Percentiles rank a stretch among this genome's conserved stretches.
Conservation (phyloP, 1,140 invertebrate genomes). For the Dendroctonus ponderosae region DNA sequence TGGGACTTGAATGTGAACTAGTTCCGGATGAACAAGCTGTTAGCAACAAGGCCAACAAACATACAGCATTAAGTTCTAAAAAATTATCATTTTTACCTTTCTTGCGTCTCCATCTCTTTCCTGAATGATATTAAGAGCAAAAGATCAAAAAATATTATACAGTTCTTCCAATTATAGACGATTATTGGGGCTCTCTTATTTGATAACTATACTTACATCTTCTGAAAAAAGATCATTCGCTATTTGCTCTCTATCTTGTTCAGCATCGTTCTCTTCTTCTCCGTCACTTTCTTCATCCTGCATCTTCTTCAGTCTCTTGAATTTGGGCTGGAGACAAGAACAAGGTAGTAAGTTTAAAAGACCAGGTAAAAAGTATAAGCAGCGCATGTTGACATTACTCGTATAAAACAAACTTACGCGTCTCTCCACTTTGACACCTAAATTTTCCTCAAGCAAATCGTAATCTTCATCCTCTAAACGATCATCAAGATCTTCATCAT, state of each 20-base stretch:
- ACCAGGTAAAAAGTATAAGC: neutral
- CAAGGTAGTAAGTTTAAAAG: neutral
- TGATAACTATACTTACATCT: slow-evolving; percentile 63
- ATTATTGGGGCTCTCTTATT: neutral
- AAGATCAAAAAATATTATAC: too few species aligned
- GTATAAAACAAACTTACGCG: slow-evolving; percentile 60
- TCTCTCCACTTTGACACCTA: slow-evolving; percentile 89
- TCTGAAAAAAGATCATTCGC: slow-evolving; percentile 89
- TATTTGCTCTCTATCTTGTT: slow-evolving; percentile 79
- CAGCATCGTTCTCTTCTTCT: slow-evolving; percentile 72
- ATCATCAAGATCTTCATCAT: slow-evolving; percentile 83
- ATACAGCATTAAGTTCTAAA: too few species aligned
- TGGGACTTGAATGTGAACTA: too few species aligned
- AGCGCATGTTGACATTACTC: neutral
- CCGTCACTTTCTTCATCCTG: slow-evolving; percentile 87
- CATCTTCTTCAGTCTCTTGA: slow-evolving; percentile 79
- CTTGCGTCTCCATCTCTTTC: slow-evolving; percentile 5
- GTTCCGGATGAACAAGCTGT: too few species aligned
- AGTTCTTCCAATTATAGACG: too few species aligned
- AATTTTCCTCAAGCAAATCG: slow-evolving; percentile 97
- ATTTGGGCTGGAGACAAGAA: slow-evolving; percentile 66
- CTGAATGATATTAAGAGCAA: neutral
- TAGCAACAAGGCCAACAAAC: too few species aligned
- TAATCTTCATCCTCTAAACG: slow-evolving; percentile 96
- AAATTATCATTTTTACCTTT: slow-evolving; percentile 1